Evolutionary conservation across 2,888 invertebrate genomes (phyloP).

Genomic region (Protonemura montana): DNA sequence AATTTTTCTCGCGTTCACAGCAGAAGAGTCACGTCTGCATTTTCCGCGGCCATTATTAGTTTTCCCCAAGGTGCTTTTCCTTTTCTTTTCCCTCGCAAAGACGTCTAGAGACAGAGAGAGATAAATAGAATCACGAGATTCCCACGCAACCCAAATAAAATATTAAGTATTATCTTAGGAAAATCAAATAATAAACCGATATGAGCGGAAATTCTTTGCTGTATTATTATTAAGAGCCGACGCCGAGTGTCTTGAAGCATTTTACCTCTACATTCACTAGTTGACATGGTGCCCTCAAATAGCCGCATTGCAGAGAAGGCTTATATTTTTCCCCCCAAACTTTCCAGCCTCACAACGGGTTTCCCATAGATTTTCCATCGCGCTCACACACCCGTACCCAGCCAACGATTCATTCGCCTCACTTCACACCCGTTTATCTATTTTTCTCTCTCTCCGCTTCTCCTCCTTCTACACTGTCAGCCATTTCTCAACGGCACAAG

Average conservation of each 20-base stretch:
- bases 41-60: neutral
- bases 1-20: too few species aligned
- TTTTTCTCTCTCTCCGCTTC: neutral
- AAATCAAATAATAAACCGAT: neutral
- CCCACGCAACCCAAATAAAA: neutral
- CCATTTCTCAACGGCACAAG: neutral
- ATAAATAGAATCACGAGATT: neutral
- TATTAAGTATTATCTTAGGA: neutral
- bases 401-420: neutral
- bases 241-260: too few species aligned
- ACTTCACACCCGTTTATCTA: constrained; percentile 18
- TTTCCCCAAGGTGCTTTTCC: neutral
- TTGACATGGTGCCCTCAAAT: neutral
- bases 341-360: too few species aligned
- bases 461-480: neutral
- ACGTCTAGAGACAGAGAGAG: too few species aligned
- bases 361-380: neutral
- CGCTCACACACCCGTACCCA: too few species aligned
- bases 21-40: neutral
- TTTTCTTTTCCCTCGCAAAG: neutral
- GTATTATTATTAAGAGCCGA: neutral
- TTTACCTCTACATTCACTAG: neutral
- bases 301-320: neutral
- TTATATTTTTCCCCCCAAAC: neutral
- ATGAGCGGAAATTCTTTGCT: neutral